These are phyloP conservation scores for Micronycteris hirsuta DNA, from an alignment of 2,113 vertebrate genomes.

Conservation along the genomic window DNA sequence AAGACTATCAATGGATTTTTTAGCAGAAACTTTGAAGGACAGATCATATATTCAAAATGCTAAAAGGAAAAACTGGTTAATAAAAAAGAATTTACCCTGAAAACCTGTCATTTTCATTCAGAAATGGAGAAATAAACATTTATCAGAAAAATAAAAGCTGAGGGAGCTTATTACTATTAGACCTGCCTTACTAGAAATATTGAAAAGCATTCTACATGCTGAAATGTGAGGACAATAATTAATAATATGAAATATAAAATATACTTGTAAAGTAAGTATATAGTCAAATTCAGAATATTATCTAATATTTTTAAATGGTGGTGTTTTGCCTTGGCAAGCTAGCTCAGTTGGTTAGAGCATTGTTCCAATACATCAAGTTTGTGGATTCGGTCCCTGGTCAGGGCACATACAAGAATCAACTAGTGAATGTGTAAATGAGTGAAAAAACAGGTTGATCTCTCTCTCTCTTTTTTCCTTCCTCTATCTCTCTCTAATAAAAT, in stretches of 20 bases:
- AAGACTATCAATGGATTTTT: not conserved
- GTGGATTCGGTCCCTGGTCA: no score
- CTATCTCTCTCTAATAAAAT: no score
- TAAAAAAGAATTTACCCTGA: not conserved
- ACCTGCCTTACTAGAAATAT: not conserved
- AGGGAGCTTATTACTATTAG: not conserved
- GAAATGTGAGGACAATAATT: not conserved
- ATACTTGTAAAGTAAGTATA: not conserved
- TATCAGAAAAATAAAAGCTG: not conserved
- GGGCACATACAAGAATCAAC: no score
- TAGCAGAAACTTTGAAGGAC: not conserved
- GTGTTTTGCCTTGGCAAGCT: not conserved
- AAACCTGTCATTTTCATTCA: not conserved
- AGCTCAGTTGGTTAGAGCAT: no score
- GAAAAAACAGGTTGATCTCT: no score
- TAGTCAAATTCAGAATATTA: not conserved
- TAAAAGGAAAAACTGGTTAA: not conserved
- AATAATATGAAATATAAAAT: not conserved
- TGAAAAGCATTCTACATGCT: not conserved
- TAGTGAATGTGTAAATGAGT: no score
- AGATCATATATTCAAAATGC: not conserved
- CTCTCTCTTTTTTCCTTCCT: no score
- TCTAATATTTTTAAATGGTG: not conserved
- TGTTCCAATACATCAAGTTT: no score
- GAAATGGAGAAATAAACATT: not conserved